A percentile compares a stretch with the other conserved stretches of the same genome.
Conservation (phyloP, 2,113 vertebrate genomes). For the Hiodon alosoides region DNA sequence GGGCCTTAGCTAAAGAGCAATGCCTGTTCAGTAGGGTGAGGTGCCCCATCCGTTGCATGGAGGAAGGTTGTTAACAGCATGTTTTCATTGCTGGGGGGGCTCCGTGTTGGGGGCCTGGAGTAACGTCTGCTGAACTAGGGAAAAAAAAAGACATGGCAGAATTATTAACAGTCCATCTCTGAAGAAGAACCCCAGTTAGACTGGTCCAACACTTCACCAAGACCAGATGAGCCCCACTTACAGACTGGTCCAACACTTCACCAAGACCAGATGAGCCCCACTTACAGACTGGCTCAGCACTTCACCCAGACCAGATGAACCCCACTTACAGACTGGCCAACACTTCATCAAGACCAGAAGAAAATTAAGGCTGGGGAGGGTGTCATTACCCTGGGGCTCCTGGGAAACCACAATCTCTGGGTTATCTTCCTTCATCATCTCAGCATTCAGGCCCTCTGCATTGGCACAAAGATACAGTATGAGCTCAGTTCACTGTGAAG, state of each 20-base stretch:
- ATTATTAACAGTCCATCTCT: neutral
- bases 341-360: neutral
- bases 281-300: neutral
- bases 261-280: no score
- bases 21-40: no score
- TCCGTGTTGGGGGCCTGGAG: conserved; percentile 68
- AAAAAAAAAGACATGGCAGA: conserved; percentile 14
- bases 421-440: conserved; percentile 82
- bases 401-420: conserved; percentile 79
- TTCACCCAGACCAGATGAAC: neutral
- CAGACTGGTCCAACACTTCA: neutral
- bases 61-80: neutral
- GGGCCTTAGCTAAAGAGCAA: no score
- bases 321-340: neutral
- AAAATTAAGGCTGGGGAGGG: neutral
- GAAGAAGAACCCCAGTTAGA: neutral
- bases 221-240: neutral
- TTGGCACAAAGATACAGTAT: conserved; percentile 19
- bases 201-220: neutral
- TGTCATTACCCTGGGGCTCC: conserved; percentile 79
- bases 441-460: conserved; percentile 80
- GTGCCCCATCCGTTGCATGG: no score
- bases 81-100: conserved; percentile 50
- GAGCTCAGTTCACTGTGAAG: neutral
- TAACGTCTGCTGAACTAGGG: conserved; percentile 70